Evolutionary conservation across 1,140 invertebrate species (phyloP).

Genomic region (Leucophenga varia): DNA sequence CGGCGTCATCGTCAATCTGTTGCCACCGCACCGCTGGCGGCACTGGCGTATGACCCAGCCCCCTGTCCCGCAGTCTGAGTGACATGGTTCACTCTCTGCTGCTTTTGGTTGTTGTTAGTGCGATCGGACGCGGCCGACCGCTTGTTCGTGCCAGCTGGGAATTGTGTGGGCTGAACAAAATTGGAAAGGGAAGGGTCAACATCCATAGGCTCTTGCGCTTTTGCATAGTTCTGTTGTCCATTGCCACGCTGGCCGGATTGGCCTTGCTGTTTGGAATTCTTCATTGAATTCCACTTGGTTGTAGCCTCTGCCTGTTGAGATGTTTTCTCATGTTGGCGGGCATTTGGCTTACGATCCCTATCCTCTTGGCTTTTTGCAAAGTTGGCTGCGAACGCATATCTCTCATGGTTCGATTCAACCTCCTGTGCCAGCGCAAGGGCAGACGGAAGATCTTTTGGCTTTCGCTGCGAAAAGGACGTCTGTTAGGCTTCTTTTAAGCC

Average conservation of each 20-base stretch:
- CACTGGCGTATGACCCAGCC: background rate
- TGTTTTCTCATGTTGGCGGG: constrained; percentile 7
- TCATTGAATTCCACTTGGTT: constrained; percentile 10
- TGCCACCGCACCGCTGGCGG: background rate
- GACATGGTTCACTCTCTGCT: constrained; percentile 7
- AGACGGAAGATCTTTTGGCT: constrained; percentile 8
- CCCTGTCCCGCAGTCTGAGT: background rate
- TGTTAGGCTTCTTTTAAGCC: too few species aligned
- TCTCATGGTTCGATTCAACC: constrained; percentile 5
- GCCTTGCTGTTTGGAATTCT: constrained; percentile 1
- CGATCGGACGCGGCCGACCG: constrained; percentile 2
- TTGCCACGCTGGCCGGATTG: constrained; percentile 4
- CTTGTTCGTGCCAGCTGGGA: constrained; percentile 1
- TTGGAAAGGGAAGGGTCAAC: constrained; percentile 10
- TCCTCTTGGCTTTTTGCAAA: constrained; percentile 10
- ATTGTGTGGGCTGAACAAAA: constrained; percentile 2
- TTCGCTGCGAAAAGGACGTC: constrained; percentile 1
- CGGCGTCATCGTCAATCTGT: constrained; percentile 8
- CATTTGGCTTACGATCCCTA: constrained; percentile 2
- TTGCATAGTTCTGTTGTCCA: constrained; percentile 3
- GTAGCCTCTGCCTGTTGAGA: background rate
- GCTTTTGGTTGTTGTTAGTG: background rate
- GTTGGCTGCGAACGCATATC: constrained; percentile 8
- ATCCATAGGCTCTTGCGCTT: constrained; percentile 8
- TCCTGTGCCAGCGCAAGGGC: constrained; percentile 6